Base-by-base conservation (phyloP, 2,888 invertebrate genomes). In the Didymodactylos carnosus region DNA sequence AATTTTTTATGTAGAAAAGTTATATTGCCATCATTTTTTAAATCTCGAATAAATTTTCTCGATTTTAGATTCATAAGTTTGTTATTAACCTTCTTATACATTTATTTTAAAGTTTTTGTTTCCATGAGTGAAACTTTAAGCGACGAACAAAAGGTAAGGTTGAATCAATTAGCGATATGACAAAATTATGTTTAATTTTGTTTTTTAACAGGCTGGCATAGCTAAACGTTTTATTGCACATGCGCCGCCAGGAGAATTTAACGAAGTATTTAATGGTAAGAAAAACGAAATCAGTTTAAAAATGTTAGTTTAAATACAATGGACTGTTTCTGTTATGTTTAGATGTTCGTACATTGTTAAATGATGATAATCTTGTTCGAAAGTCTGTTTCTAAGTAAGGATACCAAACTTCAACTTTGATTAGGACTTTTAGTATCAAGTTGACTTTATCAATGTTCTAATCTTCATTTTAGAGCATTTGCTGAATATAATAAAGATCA, bases 401-500 rank as follows among this genome's bases (percentile, higher is more conserved):
- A 14, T 53, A 39, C 19, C 27, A 39, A n/a, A n/a, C n/a, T n/a
- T n/a, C n/a, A n/a, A n/a, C n/a, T n/a, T n/a, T n/a, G n/a, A n/a
- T n/a, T 53, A 14, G 27, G 72, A n/a, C 23, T 10, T 29, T 23
- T 39, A 51, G 19, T n/a, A 23, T 39, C 23, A 7, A 39, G 13
- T 51, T 49, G 14, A 39, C 23, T 43, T n/a, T 5, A 43, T 10
- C 5, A 43, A 43, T 43, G 19, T 19, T 23, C 3, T 19, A 23
- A 23, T 46, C 19, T n/a, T 14, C 16, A 69, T 79, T 78, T 62
- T 78, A 86, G 86, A 79, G 94, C 95, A 77, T 94, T 97, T 87
- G 91, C 94, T 79, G 92, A 94, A 84, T 98, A 98, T 87, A 95
- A 97, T 87, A 95, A 94, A 87, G 95, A 97, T 85, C 97, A 98